A percentile compares a stretch with the other conserved stretches of the same genome.
Evolutionary conservation across 2,888 invertebrate genomes (phyloP).

Genomic region (Thera obeliscata): DNA sequence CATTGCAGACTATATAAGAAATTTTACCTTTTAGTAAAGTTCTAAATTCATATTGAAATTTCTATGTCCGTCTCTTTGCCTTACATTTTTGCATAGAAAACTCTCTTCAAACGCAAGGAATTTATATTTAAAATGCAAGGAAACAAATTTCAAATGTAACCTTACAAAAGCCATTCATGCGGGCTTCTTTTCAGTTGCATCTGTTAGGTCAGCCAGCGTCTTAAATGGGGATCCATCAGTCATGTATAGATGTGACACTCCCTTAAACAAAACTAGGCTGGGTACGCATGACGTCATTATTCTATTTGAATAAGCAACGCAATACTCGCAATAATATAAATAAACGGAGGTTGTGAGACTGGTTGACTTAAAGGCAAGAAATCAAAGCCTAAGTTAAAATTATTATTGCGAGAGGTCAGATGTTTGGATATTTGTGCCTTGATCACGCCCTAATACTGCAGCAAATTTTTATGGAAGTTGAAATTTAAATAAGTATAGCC

Average conservation of each 20-base stretch:
- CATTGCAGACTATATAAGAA: background rate
- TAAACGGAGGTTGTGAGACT: too few relatives aligned
- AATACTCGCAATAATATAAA: too few relatives aligned
- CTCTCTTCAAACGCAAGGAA: slow-evolving; percentile 20
- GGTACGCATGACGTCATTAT: too few relatives aligned
- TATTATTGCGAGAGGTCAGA: too few relatives aligned
- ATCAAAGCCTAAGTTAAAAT: too few relatives aligned
- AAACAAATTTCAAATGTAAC: slow-evolving; percentile 32
- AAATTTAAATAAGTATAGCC: too few relatives aligned
- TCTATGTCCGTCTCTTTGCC: slow-evolving; percentile 2
- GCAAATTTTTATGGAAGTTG: too few relatives aligned
- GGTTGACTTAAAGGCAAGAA: too few relatives aligned
- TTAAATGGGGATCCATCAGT: background rate
- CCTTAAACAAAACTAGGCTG: too few relatives aligned
- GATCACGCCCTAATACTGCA: too few relatives aligned
- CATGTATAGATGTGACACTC: slow-evolving; percentile 1
- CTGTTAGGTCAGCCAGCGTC: slow-evolving; percentile 12
- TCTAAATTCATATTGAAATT: slow-evolving; percentile 13
- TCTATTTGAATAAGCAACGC: too few relatives aligned
- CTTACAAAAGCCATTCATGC: slow-evolving; percentile 34
- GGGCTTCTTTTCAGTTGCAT: slow-evolving; percentile 32
- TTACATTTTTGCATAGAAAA: slow-evolving; percentile 17
- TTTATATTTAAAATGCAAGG: slow-evolving; percentile 30
- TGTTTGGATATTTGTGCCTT: too few relatives aligned
- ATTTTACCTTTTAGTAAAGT: background rate